Base-by-base conservation (phyloP, 1,140 invertebrate genomes). In the Lordiphosa mommai region DNA sequence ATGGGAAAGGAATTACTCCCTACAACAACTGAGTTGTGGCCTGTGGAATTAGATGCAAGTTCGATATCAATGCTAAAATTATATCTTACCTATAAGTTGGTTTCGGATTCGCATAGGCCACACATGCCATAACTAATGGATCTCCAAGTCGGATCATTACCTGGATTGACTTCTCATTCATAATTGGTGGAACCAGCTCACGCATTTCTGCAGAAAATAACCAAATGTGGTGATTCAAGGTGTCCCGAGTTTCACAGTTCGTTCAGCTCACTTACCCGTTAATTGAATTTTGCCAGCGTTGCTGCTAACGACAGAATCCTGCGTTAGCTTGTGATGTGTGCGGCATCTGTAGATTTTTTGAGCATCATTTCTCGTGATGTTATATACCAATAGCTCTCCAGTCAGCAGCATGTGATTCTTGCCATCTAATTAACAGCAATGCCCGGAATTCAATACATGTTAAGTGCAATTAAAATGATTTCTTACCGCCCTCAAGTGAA, bases 371-470 rank as follows among this genome's bases (percentile, higher is more conserved):
- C 91, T 92, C 61, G 93, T 93, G 36, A 95, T 90, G 71, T 94
- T 93, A 85, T 94, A 93, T 32, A 95, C 92, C 67, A 95, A 89
- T 37, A 96, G 91, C 85, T 95, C 94, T 8, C 94, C 94, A 4
- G 93, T 93, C n/a, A 93, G 93, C 33, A 95, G 89, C 71, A 95
- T 92, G 88, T 94, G 94, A 89, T 94, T 95, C 88, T 94, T 94
- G 52, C 93, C 93, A 90, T 94, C 94, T 94, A 89, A 17, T 27
- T 32, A 8, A 0, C 13, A 38, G 6, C 1, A 27, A 2, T 27
- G 23, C 23, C 23, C 23, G 23, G 5, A 5, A 27, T 27, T 27
- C 23, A 90, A 91, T 37, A 13, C 14, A 60, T 61, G 56, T 44
- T 57, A 37, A 63, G 17, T 27, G 3, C 23, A 32, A 33, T 32